A percentile compares a stretch with the other conserved stretches of the same genome.
phyloP scores from a whole-genome alignment of 2,888 invertebrate species.

The Macrosoma leucophasiata region DNA sequence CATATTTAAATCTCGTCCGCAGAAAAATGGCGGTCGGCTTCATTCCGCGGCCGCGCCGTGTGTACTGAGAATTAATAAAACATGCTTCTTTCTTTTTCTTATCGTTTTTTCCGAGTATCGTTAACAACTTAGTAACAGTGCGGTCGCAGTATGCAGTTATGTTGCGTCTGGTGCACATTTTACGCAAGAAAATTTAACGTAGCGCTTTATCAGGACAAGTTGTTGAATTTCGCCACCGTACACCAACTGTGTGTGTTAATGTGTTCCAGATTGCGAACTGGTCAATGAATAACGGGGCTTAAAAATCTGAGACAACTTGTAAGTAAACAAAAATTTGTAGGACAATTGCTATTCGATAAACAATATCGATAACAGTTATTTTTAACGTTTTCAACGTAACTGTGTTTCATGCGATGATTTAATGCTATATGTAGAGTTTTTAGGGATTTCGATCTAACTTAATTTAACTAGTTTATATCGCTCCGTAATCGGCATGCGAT shows the following conservation, averaged over 20 bases:
- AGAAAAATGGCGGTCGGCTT: slow-evolving; percentile 72
- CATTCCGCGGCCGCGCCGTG: slow-evolving; percentile 61
- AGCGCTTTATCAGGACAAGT: slow-evolving; percentile 35
- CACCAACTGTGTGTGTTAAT: slow-evolving; percentile 23
- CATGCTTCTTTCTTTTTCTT: slow-evolving; percentile 62
- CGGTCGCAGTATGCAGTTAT: slow-evolving; percentile 48
- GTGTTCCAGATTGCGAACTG: slow-evolving; percentile 27
- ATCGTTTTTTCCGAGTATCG: slow-evolving; percentile 59
- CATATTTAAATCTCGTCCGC: slow-evolving; percentile 76
- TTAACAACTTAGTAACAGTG: slow-evolving; percentile 55
- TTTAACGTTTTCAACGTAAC: too few species aligned
- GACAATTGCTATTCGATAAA: slow-evolving; percentile 17
- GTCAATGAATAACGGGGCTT: slow-evolving; percentile 38
- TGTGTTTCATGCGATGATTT: too few species aligned
- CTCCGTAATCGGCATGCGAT: too few species aligned
- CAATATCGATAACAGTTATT: too few species aligned
- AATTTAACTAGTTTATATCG: too few species aligned
- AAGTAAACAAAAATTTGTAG: slow-evolving; percentile 18
- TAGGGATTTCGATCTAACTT: too few species aligned
- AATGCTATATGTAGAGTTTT: too few species aligned
- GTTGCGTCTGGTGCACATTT: slow-evolving; percentile 32
- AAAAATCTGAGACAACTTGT: slow-evolving; percentile 36
- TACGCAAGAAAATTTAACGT: slow-evolving; percentile 41
- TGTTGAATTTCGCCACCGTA: slow-evolving; percentile 31
- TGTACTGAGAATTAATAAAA: slow-evolving; percentile 74